Evolutionary conservation across 2,888 invertebrate genomes (phyloP).

Genomic region (Notodonta ziczac): DNA sequence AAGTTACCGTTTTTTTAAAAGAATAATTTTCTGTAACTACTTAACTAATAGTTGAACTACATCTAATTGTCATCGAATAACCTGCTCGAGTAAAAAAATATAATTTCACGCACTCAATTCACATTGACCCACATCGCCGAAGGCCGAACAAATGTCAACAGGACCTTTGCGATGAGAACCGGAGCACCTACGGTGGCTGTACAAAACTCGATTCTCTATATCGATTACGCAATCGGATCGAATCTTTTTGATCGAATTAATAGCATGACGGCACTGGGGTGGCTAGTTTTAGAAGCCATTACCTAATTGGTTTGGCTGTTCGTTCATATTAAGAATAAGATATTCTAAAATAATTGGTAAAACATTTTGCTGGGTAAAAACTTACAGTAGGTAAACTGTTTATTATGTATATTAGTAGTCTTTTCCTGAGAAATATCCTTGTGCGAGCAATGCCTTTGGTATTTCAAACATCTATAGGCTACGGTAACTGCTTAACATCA

Average conservation of each 20-base stretch:
- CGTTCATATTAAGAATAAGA: no score
- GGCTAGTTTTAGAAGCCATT: background rate
- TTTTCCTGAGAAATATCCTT: no score
- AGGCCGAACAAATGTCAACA: conserved; percentile 76
- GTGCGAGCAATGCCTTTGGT: no score
- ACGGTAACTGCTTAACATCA: no score
- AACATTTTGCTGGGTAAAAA: no score
- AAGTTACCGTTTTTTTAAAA: no score
- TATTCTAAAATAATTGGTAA: no score
- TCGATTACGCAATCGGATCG: conserved; percentile 25
- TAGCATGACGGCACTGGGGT: background rate
- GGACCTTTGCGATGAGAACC: conserved; percentile 74
- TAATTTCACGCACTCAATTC: conserved; percentile 25
- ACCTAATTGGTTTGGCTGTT: no score
- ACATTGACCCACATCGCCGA: conserved; percentile 71
- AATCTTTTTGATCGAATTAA: conserved; percentile 13
- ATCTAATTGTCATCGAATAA: conserved; percentile 11
- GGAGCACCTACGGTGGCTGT: conserved; percentile 58
- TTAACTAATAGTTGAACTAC: background rate
- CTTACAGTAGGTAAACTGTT: no score
- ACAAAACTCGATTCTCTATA: conserved; percentile 38
- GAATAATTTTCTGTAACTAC: no score
- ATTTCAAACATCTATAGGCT: no score
- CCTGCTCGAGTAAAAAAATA: conserved; percentile 24
- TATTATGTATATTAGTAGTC: no score